These are phyloP conservation scores for Mycalesis mineus DNA, from an alignment of 2,888 invertebrate species.

Conservation along the genomic window DNA sequence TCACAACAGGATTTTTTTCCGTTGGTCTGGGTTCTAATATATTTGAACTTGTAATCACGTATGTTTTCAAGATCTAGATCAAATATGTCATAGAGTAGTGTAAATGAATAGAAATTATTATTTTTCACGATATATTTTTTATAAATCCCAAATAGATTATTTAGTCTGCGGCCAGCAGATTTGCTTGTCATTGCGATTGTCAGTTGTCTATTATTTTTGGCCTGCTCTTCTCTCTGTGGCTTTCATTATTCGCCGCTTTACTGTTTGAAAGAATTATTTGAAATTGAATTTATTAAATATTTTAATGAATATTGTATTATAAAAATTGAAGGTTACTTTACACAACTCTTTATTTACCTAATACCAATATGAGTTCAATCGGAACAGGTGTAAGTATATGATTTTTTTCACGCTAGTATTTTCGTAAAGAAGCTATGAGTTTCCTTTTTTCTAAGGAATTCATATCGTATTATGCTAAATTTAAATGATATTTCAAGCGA, in stretches of 20 bases:
- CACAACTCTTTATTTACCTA: neutral
- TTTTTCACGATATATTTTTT: no score
- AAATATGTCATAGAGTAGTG: no score
- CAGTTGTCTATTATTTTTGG: no score
- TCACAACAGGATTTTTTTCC: neutral
- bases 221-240: neutral
- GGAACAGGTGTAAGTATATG: constrained; percentile 90
- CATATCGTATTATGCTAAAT: neutral
- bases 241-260: constrained; percentile 11
- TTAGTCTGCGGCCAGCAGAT: constrained; percentile 16
- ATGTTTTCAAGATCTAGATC: no score
- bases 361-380: constrained; percentile 89
- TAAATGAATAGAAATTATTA: no score
- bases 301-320: neutral
- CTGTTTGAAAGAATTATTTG: neutral
- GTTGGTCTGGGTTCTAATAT: no score
- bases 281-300: neutral
- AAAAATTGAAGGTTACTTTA: neutral
- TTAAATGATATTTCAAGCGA: neutral
- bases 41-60: no score
- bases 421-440: neutral
- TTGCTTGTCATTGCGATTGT: constrained; percentile 52
- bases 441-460: neutral
- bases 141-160: neutral
- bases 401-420: neutral